Evolutionary conservation across 2,797 vertebrate species (phyloP).

Genomic region (Micropoecilia bifurca): DNA sequence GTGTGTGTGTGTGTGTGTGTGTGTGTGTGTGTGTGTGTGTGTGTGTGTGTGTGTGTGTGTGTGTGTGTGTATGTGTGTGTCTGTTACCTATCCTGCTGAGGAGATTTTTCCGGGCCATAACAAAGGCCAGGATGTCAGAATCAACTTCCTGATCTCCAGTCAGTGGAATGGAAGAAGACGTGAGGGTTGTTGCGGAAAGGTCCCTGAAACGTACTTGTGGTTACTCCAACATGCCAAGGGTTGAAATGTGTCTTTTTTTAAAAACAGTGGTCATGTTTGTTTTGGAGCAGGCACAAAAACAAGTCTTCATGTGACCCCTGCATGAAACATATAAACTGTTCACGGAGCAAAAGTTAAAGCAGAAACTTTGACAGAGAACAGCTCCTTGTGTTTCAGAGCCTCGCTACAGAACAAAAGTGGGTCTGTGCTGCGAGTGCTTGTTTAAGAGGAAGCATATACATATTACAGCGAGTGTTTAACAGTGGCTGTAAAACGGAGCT

Average conservation of each 20-base stretch:
- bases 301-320: background rate
- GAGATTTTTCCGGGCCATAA: slow-evolving; percentile 88
- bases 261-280: background rate
- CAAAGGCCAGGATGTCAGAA: slow-evolving; percentile 91
- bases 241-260: background rate
- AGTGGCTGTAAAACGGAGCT: slow-evolving; percentile 35
- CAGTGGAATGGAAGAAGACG: slow-evolving; percentile 81
- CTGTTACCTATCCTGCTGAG: slow-evolving; percentile 85
- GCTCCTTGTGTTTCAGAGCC: slow-evolving; percentile 10
- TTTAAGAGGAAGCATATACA: slow-evolving; percentile 18
- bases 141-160: slow-evolving; percentile 92
- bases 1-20: too few species aligned
- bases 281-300: background rate
- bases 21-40: too few species aligned
- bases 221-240: background rate
- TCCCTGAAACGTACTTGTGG: slow-evolving; percentile 73
- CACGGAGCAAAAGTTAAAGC: slow-evolving; percentile 10
- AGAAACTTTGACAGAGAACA: slow-evolving; percentile 11
- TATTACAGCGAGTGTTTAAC: slow-evolving; percentile 44
- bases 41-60: too few species aligned
- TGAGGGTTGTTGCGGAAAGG: slow-evolving; percentile 46
- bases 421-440: slow-evolving; percentile 25
- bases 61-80: slow-evolving; percentile 1
- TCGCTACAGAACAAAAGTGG: slow-evolving; percentile 25
- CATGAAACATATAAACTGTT: slow-evolving; percentile 12